These are phyloP conservation scores for Leucophenga montana DNA, from an alignment of 2,888 invertebrate genomes.

Conservation along the genomic window DNA sequence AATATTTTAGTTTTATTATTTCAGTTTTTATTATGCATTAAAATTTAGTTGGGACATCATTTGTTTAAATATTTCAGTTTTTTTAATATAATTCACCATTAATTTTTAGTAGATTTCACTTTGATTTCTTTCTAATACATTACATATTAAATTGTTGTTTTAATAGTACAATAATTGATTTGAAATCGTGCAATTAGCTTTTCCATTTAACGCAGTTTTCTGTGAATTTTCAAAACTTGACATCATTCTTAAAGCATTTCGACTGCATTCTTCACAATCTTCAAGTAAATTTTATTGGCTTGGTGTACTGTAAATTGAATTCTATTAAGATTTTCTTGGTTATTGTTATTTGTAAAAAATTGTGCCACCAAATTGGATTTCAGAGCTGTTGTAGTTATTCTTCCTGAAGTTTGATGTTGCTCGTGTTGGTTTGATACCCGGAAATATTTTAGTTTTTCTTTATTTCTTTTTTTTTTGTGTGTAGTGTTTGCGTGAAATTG, in stretches of 20 bases:
- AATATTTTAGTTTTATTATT: constrained; percentile 50
- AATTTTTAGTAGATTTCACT: constrained; percentile 55
- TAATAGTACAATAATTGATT: constrained; percentile 52
- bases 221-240: constrained; percentile 30
- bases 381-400: not conserved
- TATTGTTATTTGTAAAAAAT: constrained; percentile 43
- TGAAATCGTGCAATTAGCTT: constrained; percentile 4
- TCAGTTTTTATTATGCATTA: constrained; percentile 60
- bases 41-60: constrained; percentile 62
- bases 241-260: constrained; percentile 39
- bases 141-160: constrained; percentile 28
- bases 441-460: not conserved
- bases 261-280: not conserved
- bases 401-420: not conserved
- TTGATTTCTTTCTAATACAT: constrained; percentile 51
- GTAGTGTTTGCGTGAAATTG: no score
- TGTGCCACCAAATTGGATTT: constrained; percentile 63
- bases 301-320: constrained; percentile 32
- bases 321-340: constrained; percentile 39
- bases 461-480: constrained; percentile 28
- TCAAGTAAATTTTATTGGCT: constrained; percentile 45
- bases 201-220: no score
- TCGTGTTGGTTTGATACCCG: not conserved
- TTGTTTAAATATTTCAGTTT: constrained; percentile 28
- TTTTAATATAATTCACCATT: not conserved